phyloP scores from a whole-genome alignment of 1,140 invertebrate species.

The Eueides isabella region DNA sequence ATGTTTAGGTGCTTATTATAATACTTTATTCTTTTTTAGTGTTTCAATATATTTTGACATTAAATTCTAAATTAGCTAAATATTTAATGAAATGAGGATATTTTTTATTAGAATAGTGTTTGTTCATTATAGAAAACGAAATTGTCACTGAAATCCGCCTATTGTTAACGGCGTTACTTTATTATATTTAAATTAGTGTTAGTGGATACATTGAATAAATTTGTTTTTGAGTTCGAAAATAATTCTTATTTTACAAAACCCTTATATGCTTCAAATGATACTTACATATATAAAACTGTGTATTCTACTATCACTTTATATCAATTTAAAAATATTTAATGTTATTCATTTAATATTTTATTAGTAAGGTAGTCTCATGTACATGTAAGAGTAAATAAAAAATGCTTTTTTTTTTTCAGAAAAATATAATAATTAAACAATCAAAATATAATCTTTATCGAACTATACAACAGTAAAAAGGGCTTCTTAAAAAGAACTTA shows the following conservation, averaged over 20 bases:
- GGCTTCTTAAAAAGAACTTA: slow-evolving; percentile 61
- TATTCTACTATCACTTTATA: no score
- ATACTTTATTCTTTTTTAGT: background rate
- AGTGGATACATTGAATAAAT: background rate
- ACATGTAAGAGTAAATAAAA: background rate
- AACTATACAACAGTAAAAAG: slow-evolving; percentile 80
- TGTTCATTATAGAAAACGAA: background rate
- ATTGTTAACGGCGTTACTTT: slow-evolving; percentile 1
- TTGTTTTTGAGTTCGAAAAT: background rate
- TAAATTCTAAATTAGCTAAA: background rate
- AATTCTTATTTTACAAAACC: background rate
- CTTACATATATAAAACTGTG: background rate
- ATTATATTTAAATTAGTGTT: slow-evolving; percentile 6
- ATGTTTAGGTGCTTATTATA: background rate
- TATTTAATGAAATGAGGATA: background rate
- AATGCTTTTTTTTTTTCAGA: slow-evolving; percentile 54
- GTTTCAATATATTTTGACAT: slow-evolving; percentile 4
- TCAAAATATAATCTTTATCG: slow-evolving; percentile 79
- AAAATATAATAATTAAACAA: slow-evolving; percentile 80
- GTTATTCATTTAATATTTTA: no score
- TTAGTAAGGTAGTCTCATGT: background rate
- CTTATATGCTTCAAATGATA: background rate
- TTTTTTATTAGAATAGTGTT: background rate
- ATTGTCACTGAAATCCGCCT: slow-evolving; percentile 12
- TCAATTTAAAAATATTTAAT: no score